Conservation (phyloP, 2,888 invertebrate species). For the Dinocampus coccinellae region DNA sequence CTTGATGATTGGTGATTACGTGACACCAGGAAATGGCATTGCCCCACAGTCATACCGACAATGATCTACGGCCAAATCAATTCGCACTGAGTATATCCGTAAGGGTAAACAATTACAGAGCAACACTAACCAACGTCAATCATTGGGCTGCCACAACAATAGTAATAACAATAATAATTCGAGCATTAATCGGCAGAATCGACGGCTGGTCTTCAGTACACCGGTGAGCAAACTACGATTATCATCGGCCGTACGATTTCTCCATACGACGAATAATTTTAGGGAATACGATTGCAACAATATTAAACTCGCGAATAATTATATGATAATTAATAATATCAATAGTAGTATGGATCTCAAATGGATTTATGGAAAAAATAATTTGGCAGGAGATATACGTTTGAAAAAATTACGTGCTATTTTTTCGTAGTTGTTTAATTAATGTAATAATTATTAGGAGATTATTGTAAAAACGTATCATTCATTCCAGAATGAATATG, state of each 20-base stretch:
- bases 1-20: constrained; percentile 83
- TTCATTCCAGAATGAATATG: constrained; percentile 37
- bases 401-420: constrained; percentile 59
- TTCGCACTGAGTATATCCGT: constrained; percentile 53
- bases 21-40: constrained; percentile 73
- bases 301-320: constrained; percentile 18
- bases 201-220: constrained; percentile 58
- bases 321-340: constrained; percentile 38
- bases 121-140: constrained; percentile 40
- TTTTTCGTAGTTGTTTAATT: constrained; percentile 55
- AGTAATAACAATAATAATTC: constrained; percentile 28
- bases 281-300: constrained; percentile 41
- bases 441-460: constrained; percentile 39
- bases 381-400: constrained; percentile 54
- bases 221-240: constrained; percentile 57
- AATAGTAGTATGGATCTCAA: constrained; percentile 47
- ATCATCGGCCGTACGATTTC: constrained; percentile 57
- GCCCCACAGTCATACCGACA: constrained; percentile 64
- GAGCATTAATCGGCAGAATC: constrained; percentile 45
- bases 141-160: constrained; percentile 28
- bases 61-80: constrained; percentile 63
- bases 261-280: constrained; percentile 49
- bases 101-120: constrained; percentile 55
- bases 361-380: constrained; percentile 50
- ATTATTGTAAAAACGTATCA: constrained; percentile 41